Evolutionary conservation across 1,140 invertebrate genomes (phyloP), one percentile per base, ranked within the genome.

Genomic region (Archivesica marissinica): DNA sequence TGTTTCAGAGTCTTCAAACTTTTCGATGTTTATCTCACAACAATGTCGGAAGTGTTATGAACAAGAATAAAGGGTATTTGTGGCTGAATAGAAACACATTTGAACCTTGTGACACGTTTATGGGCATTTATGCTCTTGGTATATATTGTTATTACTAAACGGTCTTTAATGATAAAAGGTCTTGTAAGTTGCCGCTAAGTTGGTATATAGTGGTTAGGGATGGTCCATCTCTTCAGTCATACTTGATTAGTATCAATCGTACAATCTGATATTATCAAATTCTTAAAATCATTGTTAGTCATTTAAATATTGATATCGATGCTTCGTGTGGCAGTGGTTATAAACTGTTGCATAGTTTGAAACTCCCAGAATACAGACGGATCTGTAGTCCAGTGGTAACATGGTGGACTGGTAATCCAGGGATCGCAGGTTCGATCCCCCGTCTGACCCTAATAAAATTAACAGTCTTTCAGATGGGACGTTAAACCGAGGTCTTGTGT

Each of bases 21-120:
- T 1, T 15, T 13, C 4, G 59, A 64, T 64, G 23, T 25, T 35
- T 64, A 64, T 64, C 59, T 64, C 47, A 9, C 7, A n/a, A 56
- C 56, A 79, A 79, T 50, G 25, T 47, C 56, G 61, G 56, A 41
- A 50, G 28, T 66, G 39, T 68, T 64, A 47, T 68, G 77, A 79
- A 23, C 41, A 66, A 79, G 77, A 50, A 79, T 44, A 79, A 79
- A 64, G 61, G 35, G 25, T 79, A 25, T 50, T 79, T 79, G 77
- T 79, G 77, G 56, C 52, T 35, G 33, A 79, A 33, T 50, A 2
- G 68, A 50, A 68, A 66, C 75, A 61, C 25, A 41, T 61, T 77
- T 61, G n/a, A 61, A 41, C 20, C 28, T 59, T 77, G 33, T 54
- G 30, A 61, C 75, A 59, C 59, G 33, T 44, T 77, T 77, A 77